Base-by-base conservation (phyloP, 2,888 invertebrate species). In the Drosophila peninsularis region DNA sequence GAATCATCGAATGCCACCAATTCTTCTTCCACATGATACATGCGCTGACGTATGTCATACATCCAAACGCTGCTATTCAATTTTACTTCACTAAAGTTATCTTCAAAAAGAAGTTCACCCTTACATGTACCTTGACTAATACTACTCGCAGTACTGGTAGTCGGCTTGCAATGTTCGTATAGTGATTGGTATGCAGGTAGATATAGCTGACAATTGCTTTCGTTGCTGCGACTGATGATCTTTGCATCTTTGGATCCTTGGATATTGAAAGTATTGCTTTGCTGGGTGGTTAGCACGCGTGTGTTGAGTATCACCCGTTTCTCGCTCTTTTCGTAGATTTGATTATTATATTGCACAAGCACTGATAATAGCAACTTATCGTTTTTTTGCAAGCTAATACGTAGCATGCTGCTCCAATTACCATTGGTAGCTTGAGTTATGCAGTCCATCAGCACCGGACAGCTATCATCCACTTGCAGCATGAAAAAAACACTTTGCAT, bases 51-150 rank as follows among this genome's bases (percentile, higher is more conserved):
- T 68, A 95, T 93, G 75, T 95, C 95, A 7, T 94, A 91, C 50
- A 92, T 93, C 95, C 95, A 95, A 49, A 92, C 87, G 2, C 91
- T 91, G 6, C 89, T 88, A 55, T 93, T 90, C 0, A 95, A 78
- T 9, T 66, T 39, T 0, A 62, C 27, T 10, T 27, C 72, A 57
- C 94, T 92, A 81, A 96, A 96, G 70, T 93, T 92, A 56, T 96
- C 96, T 60, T 95, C 94, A 75, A 96, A 95, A 50, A 96, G 90
- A 1, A 94, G 90, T 56, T 93, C 92, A 0, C 94, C 94, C 13
- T 92, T 62, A 36, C 86, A 86, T 6, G 54, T 62, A 6, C 27
- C 45, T 27, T 57, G 57, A 1, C 10, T 10, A 30, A 5, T 17
- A 34, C 34, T 66, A 27, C 24, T 50, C 5, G 73, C 55, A 13